Evolutionary conservation across 2,113 vertebrate species (phyloP).

Genomic region (Lynx canadensis): DNA sequence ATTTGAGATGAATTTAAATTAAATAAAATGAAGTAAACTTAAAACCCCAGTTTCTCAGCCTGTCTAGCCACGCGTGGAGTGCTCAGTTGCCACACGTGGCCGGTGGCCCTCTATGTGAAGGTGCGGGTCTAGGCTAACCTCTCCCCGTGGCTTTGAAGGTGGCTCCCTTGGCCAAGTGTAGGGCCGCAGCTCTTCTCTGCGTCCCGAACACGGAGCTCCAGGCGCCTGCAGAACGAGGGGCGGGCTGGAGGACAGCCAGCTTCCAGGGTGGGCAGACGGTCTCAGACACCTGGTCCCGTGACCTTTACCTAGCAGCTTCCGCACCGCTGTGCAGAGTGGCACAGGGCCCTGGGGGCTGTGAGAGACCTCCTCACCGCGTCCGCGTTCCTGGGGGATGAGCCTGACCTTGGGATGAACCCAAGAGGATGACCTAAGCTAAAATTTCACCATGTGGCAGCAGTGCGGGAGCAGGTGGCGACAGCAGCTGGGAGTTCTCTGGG

Average conservation of each 20-base stretch:
- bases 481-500: slow-evolving; percentile 4
- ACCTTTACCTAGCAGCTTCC: background rate
- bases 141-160: background rate
- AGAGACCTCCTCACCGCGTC: background rate
- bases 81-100: accelerated
- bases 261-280: background rate
- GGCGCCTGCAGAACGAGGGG: background rate
- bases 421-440: background rate
- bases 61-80: accelerated
- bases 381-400: slow-evolving; percentile 11
- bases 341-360: background rate
- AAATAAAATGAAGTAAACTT: background rate
- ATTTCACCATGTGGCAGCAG: background rate
- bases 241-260: background rate
- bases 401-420: slow-evolving; percentile 38
- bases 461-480: background rate
- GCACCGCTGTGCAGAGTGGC: background rate
- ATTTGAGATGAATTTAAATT: background rate
- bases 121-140: accelerated
- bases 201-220: background rate
- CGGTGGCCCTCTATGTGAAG: accelerated
- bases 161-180: too few relatives aligned
- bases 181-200: background rate
- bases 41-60: background rate
- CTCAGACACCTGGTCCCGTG: background rate